Evolutionary conservation across 2,888 invertebrate genomes (phyloP), one percentile per base, ranked within the genome.

Genomic region (Escarpia spicata): DNA sequence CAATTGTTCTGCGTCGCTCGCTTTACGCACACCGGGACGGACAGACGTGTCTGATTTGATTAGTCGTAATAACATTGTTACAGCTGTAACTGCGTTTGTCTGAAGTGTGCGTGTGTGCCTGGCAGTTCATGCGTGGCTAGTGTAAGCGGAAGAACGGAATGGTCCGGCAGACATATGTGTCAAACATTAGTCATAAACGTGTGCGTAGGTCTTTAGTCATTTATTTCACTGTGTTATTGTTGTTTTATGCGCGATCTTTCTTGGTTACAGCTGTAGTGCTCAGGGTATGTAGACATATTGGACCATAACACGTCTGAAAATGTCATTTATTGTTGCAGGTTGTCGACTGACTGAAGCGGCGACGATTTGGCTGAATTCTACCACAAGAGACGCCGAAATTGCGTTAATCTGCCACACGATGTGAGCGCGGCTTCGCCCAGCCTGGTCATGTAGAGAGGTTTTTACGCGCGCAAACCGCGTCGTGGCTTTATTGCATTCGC

Each of bases 1-100:
- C 75, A 75, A 75, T 75, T 75, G 75, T 75, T 75, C 6, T 75
- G 75, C 19, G 75, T n/a, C 75, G 75, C 26, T 75, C 75, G 75
- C n/a, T 75, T 75, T 75, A 75, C 75, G 75, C 75, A 19, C 19
- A 15, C 19, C 75, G 75, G n/a, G 75, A 52, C 52, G 10, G 37
- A 60, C 26, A 75, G 75, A 75, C 75, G 75, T n/a, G 75, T 75
- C 75, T 75, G 75, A 75, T 75, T 75, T 75, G 75, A 75, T 75
- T 75, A 75, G 75, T 75, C 75, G 75, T 4, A 75, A 75, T n/a
- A 75, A n/a, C 75, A 75, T 75, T 75, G 75, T 75, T 75, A 75
- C 75, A 26, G 75, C 19, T 26, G n/a, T 75, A 75, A 75, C n/a
- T 75, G 75, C 75, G 75, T 75, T 75, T 26, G 75, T 75, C 75